Base-by-base conservation (phyloP, 2,113 vertebrate genomes). In the Rattus norvegicus region DNA sequence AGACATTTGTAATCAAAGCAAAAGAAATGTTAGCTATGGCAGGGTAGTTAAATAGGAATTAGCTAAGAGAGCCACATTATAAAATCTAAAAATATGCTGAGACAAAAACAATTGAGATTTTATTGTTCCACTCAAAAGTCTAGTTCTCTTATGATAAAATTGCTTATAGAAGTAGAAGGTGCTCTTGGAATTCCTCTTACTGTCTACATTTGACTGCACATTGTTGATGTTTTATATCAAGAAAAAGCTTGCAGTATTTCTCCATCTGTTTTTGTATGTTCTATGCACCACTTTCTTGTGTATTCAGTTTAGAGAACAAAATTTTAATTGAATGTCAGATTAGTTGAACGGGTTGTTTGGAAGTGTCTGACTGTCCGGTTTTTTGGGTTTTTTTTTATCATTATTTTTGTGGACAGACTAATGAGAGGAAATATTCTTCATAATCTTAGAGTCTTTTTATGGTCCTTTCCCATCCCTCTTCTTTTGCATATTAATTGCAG, bases 251-350 rank as follows among this genome's bases (percentile, higher is more conserved):
- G 19, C 0, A 67, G 17, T 88, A 79, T 88, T 96, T 97, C 90
- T 33, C 5, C 30, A 47, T 86, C 47, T 83, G 43, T 86, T 97
- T 94, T 94, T 26, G 22, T 73, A 87, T 17, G 39, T 91, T 92
- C 20, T 93, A 6, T 39, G 5, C 33, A 24, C 43, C 7, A 61
- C 14, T 9, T 6, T 26, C 65, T 76, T 88, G 5, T 63, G 63
- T 89, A 75, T 90, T 96, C 65, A 85, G 5, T 73, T 26, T 94
- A 97, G 93, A 90, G 96, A 98, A 88, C 26, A 96, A 73, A 96
- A 85, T 17, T 10, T 89, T 95, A 87, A 16, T 92, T 93, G 54
- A 79, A 56, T 87, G 75, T 63, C 43, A 84, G 56, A n/a, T 93
- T 95, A 56, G 76, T 91, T 92, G 81, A 96, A 72, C 49, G 33